These are phyloP conservation scores for Formicarius rufipectus DNA, from an alignment of 2,113 vertebrate genomes.

Conservation along the genomic window DNA sequence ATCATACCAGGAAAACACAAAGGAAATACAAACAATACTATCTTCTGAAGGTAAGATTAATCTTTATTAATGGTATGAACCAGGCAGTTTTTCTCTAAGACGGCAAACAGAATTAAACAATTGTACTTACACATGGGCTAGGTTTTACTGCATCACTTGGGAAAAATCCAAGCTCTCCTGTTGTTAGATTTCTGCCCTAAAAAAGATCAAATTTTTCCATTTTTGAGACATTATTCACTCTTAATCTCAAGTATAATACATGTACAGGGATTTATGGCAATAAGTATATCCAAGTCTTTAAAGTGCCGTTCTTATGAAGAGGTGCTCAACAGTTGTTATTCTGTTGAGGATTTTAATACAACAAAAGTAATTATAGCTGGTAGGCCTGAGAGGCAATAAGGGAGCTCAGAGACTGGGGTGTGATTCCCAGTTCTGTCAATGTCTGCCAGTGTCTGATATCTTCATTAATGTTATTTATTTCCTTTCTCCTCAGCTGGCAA, in stretches of 20 bases:
- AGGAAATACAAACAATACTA: not conserved
- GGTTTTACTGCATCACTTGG: constrained; percentile 95
- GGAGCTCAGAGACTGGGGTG: not conserved
- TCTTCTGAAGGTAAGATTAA: not conserved
- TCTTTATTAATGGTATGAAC: not conserved
- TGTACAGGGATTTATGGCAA: not conserved
- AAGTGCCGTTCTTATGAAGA: not conserved
- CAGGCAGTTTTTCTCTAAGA: not conserved
- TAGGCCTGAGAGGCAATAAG: not conserved
- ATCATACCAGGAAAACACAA: not conserved
- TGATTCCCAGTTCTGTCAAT: not conserved
- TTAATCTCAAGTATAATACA: not conserved
- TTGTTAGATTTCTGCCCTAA: constrained; percentile 90
- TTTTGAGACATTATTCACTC: too few species aligned
- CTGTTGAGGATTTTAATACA: not conserved
- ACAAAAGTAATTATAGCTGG: not conserved
- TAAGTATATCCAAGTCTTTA: not conserved
- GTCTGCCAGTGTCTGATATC: not conserved
- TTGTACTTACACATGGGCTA: constrained; percentile 89
- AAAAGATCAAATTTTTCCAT: constrained; percentile 36
- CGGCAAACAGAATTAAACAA: constrained; percentile 4
- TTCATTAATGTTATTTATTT: not conserved
- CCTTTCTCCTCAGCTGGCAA: not conserved
- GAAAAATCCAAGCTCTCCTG: constrained; percentile 93
- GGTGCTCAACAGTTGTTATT: not conserved